Base-by-base conservation (phyloP, 2,797 vertebrate genomes). In the Pempheris klunzingeri region DNA sequence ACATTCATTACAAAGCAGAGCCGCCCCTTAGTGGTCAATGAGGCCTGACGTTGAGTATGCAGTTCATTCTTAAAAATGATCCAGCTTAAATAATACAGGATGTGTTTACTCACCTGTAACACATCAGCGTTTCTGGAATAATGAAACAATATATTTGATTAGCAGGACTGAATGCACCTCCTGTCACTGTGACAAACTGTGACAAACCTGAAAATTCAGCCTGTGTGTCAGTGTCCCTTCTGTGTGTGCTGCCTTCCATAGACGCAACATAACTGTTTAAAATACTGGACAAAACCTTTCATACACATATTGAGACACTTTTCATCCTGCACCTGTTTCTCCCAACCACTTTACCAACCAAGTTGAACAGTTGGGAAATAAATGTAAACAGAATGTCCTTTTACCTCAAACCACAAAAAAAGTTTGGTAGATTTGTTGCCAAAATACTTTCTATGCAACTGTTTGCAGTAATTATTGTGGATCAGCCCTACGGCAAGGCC, bases 21-120 rank as follows among this genome's bases (percentile, higher is more conserved):
- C n/a, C n/a, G 49, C n/a, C n/a, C n/a, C 28, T 65, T 34, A 28
- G 44, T 67, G 70, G 26, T 74, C 46, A 86, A 68, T 77, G 76
- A 84, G 38, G 82, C 71, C 46, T 75, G 54, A 73, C 52, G 54
- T 30, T 68, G 43, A 80, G 53, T 67, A 46, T 13, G 53, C 20
- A 64, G 44, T 55, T 83, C 41, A 70, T 61, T 81, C n/a, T 32
- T 65, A 10, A 59, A 68, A 77, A 62, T 3, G 1, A 55, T 66
- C 7, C 14, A n/a, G 26, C 22, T 58, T 20, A 54, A 72, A 43
- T 52, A 61, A 76, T 43, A 47, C 24, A 62, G 55, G 36, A 63
- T 50, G 32, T 78, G 57, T 75, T 61, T 50, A 55, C 32, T 71
- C 61, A 74, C 10, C 26, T 44, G 41, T 22, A 52, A 50, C 39